Conservation (phyloP, 2,888 invertebrate species). For the Bellardia pandia region DNA sequence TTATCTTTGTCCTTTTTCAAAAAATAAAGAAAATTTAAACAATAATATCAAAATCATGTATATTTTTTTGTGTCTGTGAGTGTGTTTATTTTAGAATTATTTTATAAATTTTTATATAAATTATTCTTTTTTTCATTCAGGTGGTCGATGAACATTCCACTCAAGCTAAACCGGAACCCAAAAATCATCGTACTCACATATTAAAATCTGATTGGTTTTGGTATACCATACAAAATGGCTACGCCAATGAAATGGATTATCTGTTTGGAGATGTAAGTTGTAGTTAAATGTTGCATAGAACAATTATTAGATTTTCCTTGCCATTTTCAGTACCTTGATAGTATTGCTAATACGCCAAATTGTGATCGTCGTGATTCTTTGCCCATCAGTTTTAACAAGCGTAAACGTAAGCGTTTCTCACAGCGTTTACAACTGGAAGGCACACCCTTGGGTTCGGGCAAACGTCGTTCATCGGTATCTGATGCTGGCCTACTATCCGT, state of each 20-base stretch:
- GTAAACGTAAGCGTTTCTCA: slow-evolving; percentile 92
- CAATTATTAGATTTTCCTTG: background rate
- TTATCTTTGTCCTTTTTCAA: no score
- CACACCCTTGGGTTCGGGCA: slow-evolving; percentile 85
- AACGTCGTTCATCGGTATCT: slow-evolving; percentile 93
- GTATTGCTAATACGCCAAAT: slow-evolving; percentile 84
- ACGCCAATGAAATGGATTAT: slow-evolving; percentile 95
- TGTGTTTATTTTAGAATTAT: background rate
- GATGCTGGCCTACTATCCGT: slow-evolving; percentile 93
- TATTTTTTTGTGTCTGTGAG: background rate
- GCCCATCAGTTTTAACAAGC: slow-evolving; percentile 85
- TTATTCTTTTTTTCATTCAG: slow-evolving; percentile 83
- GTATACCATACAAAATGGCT: slow-evolving; percentile 98
- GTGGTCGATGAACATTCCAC: slow-evolving; percentile 93
- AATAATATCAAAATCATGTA: no score
- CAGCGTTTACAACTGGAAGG: slow-evolving; percentile 83
- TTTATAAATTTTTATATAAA: slow-evolving; percentile 73
- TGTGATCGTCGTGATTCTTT: slow-evolving; percentile 86
- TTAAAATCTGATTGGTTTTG: slow-evolving; percentile 99
- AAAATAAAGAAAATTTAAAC: no score
- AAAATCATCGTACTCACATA: slow-evolving; percentile 88
- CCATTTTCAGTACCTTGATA: slow-evolving; percentile 81
- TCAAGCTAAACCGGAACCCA: slow-evolving; percentile 89
- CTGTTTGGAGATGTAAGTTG: slow-evolving; percentile 92
- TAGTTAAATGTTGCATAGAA: background rate